Percentiles rank a stretch among this genome's conserved stretches.
phyloP scores from a whole-genome alignment of 2,888 invertebrate species.

The Netelia inedita region DNA sequence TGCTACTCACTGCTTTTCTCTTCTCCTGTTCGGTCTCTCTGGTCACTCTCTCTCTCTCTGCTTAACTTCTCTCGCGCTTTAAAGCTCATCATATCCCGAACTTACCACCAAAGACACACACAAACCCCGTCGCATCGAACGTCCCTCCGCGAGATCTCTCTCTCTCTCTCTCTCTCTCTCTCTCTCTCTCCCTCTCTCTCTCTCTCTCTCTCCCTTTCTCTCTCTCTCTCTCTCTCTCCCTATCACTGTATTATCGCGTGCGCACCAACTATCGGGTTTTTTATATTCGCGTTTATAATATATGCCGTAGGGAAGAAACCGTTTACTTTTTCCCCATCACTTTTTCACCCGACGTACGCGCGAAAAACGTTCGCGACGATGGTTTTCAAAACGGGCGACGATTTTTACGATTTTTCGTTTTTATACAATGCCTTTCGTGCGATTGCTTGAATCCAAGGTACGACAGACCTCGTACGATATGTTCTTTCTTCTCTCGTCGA shows the following conservation, averaged over 20 bases:
- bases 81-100: conserved; percentile 50
- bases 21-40: conserved; percentile 56
- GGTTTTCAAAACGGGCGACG: too few species aligned
- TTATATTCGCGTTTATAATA: too few species aligned
- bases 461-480: too few species aligned
- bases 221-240: conserved; percentile 45
- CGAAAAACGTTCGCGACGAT: too few species aligned
- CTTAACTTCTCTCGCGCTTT: conserved; percentile 50
- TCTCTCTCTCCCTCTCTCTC: conserved; percentile 42
- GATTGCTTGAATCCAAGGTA: too few species aligned
- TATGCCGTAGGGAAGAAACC: too few species aligned
- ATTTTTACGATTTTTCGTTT: too few species aligned
- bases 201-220: conserved; percentile 26
- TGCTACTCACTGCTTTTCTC: conserved; percentile 54
- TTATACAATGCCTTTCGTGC: too few species aligned
- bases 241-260: background rate
- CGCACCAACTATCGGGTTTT: too few species aligned
- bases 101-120: conserved; percentile 45
- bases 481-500: too few species aligned
- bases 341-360: too few species aligned
- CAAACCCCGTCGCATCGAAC: conserved; percentile 23
- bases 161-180: conserved; percentile 64
- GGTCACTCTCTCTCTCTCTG: conserved; percentile 58
- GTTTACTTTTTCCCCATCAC: too few species aligned
- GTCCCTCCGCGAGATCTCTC: conserved; percentile 37